phyloP scores from a whole-genome alignment of 2,888 invertebrate species.

The Nycteola revayana region DNA sequence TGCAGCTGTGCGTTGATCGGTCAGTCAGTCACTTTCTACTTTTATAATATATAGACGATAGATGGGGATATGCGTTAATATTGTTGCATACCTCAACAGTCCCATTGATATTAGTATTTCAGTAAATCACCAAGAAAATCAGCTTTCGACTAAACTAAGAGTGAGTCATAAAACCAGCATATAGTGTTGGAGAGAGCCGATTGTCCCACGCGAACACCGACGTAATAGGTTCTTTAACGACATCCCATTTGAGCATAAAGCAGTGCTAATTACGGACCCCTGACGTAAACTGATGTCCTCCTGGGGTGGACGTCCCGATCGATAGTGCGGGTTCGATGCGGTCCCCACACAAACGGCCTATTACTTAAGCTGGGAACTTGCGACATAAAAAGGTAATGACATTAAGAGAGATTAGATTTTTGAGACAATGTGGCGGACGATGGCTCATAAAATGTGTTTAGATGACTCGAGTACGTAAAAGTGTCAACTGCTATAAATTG shows the following conservation, averaged over 20 bases:
- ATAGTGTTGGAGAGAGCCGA: slow-evolving; percentile 19
- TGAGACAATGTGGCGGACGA: slow-evolving; percentile 9
- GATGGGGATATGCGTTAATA: no score
- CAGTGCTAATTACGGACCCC: slow-evolving; percentile 45
- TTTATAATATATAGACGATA: no score
- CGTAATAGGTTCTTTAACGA: slow-evolving; percentile 44
- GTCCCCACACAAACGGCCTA: slow-evolving; percentile 23
- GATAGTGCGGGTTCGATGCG: slow-evolving; percentile 26
- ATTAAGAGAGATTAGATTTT: slow-evolving; percentile 30
- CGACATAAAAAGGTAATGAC: slow-evolving; percentile 32
- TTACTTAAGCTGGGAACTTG: slow-evolving; percentile 33
- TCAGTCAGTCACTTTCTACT: no score
- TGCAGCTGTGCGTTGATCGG: no score
- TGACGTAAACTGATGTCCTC: slow-evolving; percentile 18
- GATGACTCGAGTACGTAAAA: not conserved
- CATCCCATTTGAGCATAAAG: slow-evolving; percentile 43
- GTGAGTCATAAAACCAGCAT: slow-evolving; percentile 1
- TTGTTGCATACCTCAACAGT: no score
- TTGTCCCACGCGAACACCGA: slow-evolving; percentile 26
- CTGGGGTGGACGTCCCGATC: slow-evolving; percentile 20
- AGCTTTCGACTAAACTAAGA: not conserved
- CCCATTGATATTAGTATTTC: no score
- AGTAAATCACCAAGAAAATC: no score
- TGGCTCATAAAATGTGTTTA: slow-evolving; percentile 5
- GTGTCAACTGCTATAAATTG: not conserved